These are phyloP conservation scores for Troilus luridus DNA, from an alignment of 2,888 invertebrate species.

Conservation along the genomic window DNA sequence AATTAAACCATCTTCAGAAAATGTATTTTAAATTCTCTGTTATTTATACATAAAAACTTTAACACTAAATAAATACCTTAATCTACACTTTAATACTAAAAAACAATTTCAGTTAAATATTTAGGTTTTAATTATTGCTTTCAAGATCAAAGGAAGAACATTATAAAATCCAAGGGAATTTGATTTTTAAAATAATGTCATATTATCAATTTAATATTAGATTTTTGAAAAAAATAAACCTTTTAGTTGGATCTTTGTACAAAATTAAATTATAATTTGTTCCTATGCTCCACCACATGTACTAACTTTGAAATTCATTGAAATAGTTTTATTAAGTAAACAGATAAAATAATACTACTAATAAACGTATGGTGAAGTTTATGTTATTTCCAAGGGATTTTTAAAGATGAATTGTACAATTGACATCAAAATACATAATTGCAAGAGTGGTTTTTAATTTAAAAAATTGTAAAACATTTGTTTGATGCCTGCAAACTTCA, in stretches of 20 bases:
- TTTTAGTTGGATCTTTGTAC: not conserved
- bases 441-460: not conserved
- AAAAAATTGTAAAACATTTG: not conserved
- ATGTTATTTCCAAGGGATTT: not conserved
- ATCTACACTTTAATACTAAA: no score
- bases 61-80: no score
- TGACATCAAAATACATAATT: not conserved
- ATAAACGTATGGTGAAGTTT: not conserved
- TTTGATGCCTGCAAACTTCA: not conserved
- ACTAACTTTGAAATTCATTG: not conserved
- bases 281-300: no score
- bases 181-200: no score
- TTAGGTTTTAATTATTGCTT: no score
- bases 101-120: no score
- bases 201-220: no score
- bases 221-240: not conserved
- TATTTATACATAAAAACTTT: no score
- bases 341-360: not conserved
- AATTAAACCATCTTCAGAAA: not conserved
- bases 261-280: not conserved
- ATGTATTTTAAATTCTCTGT: not conserved
- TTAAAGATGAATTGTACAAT: not conserved
- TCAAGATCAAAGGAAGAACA: no score
- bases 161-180: no score
- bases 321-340: not conserved